Percentiles rank a stretch among this genome's conserved stretches.
These are phyloP conservation scores for Gymnocephalus cernua DNA, from an alignment of 2,113 vertebrate genomes.

Conservation along the genomic window DNA sequence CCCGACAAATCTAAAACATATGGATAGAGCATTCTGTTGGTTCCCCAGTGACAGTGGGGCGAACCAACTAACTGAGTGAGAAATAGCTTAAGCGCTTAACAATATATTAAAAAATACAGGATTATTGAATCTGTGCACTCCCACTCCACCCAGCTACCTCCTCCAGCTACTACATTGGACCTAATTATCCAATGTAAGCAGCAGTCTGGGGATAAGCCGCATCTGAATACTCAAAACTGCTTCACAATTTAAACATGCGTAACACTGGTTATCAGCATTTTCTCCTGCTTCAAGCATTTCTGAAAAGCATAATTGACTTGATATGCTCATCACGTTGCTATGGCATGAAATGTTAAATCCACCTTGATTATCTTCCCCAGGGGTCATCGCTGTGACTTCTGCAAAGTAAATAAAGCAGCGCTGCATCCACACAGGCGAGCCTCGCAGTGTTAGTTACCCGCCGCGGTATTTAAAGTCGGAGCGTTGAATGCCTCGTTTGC, in stretches of 20 bases:
- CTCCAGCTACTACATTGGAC: slow-evolving; percentile 63
- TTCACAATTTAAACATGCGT: slow-evolving; percentile 53
- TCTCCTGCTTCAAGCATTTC: slow-evolving; percentile 41
- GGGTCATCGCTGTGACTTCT: slow-evolving; percentile 73
- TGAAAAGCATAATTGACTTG: slow-evolving; percentile 67
- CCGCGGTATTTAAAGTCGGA: slow-evolving; percentile 50
- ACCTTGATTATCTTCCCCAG: slow-evolving; percentile 75
- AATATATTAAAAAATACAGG: slow-evolving; percentile 63
- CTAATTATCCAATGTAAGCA: slow-evolving; percentile 77
- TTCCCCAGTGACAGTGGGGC: slow-evolving; percentile 60
- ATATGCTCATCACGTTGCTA: slow-evolving; percentile 67
- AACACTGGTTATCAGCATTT: slow-evolving; percentile 55
- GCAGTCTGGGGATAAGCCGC: slow-evolving; percentile 66
- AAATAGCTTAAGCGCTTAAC: slow-evolving; percentile 71
- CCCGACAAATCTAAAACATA: slow-evolving; percentile 66
- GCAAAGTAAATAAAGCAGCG: slow-evolving; percentile 69
- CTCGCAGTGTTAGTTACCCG: slow-evolving; percentile 23
- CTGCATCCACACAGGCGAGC: slow-evolving; percentile 32
- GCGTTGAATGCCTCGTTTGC: slow-evolving; percentile 48
- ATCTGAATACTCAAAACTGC: slow-evolving; percentile 65
- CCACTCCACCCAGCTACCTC: slow-evolving; percentile 68
- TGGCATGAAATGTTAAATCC: slow-evolving; percentile 72
- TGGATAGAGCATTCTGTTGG: slow-evolving; percentile 63
- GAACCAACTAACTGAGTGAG: slow-evolving; percentile 25
- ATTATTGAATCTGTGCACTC: slow-evolving; percentile 75